Evolutionary conservation across 2,888 invertebrate genomes (phyloP).

Genomic region (Philopedon plagiatum): DNA sequence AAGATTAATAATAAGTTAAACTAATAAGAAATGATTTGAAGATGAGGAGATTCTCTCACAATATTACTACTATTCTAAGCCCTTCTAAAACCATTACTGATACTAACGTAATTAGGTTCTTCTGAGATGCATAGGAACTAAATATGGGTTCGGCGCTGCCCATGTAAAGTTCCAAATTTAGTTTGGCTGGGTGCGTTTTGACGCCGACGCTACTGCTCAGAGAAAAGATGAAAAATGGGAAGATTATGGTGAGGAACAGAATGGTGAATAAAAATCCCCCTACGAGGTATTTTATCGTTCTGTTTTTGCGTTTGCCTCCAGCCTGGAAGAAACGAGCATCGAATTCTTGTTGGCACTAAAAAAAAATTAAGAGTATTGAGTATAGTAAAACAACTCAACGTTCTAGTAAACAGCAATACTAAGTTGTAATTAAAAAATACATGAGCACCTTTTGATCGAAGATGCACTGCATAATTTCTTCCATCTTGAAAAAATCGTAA

Average conservation of each 20-base stretch:
- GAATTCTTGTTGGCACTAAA: conserved; percentile 43
- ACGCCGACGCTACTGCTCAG: conserved; percentile 40
- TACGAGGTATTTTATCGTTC: conserved; percentile 34
- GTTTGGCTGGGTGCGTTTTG: conserved; percentile 28
- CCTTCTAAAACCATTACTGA: too few species aligned
- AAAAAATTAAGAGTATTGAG: conserved; percentile 8
- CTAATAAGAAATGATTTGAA: not conserved
- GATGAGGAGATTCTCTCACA: not conserved
- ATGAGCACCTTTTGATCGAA: conserved; percentile 40
- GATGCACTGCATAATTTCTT: conserved; percentile 39
- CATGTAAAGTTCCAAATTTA: conserved; percentile 35
- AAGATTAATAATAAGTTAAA: too few species aligned
- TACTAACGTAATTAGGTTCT: conserved; percentile 14
- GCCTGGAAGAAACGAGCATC: conserved; percentile 16
- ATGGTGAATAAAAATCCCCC: conserved; percentile 28
- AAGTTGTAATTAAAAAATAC: not conserved
- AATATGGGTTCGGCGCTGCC: conserved; percentile 41
- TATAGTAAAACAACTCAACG: not conserved
- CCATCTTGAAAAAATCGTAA: conserved; percentile 46
- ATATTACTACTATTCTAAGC: too few species aligned
- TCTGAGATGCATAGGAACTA: conserved; percentile 27
- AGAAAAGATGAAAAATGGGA: conserved; percentile 45
- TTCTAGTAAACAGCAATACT: not conserved
- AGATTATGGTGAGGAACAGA: conserved; percentile 40
- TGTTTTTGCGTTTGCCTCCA: conserved; percentile 9